Conservation (phyloP, 2,113 vertebrate species). For the Euleptes europaea region DNA sequence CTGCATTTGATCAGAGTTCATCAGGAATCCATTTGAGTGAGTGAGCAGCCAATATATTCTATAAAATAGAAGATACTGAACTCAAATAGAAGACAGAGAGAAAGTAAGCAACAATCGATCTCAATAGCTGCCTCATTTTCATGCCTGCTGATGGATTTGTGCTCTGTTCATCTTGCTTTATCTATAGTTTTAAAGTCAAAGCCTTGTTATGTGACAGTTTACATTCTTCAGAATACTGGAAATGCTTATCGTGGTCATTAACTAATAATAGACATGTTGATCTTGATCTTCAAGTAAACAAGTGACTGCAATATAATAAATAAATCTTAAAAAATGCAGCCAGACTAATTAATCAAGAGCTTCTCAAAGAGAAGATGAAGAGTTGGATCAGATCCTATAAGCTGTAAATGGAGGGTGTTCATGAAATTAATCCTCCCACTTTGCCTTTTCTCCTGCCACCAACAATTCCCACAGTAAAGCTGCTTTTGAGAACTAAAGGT, state of each 20-base stretch:
- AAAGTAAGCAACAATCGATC: slow-evolving; percentile 16
- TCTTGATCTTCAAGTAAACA: slow-evolving; percentile 14
- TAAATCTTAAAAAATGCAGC: not conserved
- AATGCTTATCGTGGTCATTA: not conserved
- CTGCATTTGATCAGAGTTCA: slow-evolving; percentile 16
- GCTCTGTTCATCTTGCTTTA: slow-evolving; percentile 14
- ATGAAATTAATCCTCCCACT: too few species aligned
- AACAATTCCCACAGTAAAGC: too few species aligned
- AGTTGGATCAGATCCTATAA: too few species aligned
- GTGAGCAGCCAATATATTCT: not conserved
- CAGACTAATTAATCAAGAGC: not conserved
- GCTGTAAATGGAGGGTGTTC: too few species aligned
- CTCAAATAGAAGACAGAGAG: not conserved
- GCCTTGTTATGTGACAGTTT: not conserved
- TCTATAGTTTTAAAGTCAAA: not conserved
- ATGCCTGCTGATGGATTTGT: not conserved
- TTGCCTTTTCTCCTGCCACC: too few species aligned
- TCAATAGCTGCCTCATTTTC: slow-evolving; percentile 15
- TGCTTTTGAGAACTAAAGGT: too few species aligned
- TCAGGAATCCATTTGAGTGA: slow-evolving; percentile 19
- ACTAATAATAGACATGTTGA: slow-evolving; percentile 21
- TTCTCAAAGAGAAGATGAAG: too few species aligned
- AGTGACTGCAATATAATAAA: not conserved
- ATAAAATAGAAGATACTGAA: not conserved
- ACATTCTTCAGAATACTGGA: not conserved